Conservation (phyloP, 1,140 invertebrate genomes). For the Heliothis subflexa region DNA sequence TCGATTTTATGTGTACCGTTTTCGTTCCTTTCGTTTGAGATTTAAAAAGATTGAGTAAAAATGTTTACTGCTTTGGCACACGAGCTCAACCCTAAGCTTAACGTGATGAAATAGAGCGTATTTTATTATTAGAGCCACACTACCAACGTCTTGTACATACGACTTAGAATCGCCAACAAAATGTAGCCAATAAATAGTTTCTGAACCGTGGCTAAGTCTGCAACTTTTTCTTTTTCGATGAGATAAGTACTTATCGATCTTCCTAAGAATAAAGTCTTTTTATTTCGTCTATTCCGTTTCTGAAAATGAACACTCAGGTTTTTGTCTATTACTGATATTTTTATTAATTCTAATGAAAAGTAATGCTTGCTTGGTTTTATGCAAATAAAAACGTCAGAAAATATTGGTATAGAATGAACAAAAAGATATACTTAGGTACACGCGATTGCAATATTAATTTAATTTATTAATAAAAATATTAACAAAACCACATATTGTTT, state of each 20-base stretch:
- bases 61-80: conserved; percentile 12
- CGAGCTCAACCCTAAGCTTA: conserved; percentile 5
- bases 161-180: neutral
- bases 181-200: conserved; percentile 7
- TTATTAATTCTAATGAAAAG: no score
- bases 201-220: neutral
- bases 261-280: neutral
- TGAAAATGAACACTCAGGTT: neutral
- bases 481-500: no score
- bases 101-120: conserved; percentile 21
- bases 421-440: no score
- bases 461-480: no score
- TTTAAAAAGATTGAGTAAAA: conserved; percentile 22
- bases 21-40: conserved; percentile 26
- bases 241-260: neutral
- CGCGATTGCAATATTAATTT: no score
- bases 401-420: no score
- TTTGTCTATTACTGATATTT: no score
- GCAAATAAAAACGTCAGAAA: no score
- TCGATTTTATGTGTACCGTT: neutral
- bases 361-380: no score
- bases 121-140: conserved; percentile 11
- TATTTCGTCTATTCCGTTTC: neutral
- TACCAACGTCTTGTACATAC: neutral
- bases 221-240: neutral